Evolutionary conservation across 1,140 invertebrate species (phyloP), one percentile per base, ranked within the genome.

Genomic region (Drosophila navojoa): DNA sequence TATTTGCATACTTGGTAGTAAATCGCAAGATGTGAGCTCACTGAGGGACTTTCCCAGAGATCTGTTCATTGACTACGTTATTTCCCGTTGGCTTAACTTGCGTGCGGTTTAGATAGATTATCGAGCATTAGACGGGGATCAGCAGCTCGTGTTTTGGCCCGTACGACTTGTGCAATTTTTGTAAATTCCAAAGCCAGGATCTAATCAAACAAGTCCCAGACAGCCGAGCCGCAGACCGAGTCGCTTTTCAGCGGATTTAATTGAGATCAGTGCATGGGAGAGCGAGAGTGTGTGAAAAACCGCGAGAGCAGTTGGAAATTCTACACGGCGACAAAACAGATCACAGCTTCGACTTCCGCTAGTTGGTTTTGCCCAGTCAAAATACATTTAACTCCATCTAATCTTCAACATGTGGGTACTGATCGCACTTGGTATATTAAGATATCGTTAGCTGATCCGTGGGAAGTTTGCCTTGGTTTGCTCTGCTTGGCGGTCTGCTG

Each of bases 21-120:
- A 25, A 7, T 35, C 19, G 38, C 68, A 87, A 73, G 64, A 69
- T 87, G 79, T 63, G 66, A 11, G 25, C 19, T 67, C 69, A 64
- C 42, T 70, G 78, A 78, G 60, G 84, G 84, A 54, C 47, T 84
- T 87, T 70, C 85, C 84, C 64, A 54, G 19, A 50, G 64, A 71
- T 45, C 76, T 68, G 63, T 89, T 69, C 84, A 89, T 89, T 89
- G 84, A 89, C 84, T 71, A 72, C 79, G 84, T 89, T 77, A 84
- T 89, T 89, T 84, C 84, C 82, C 80, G 80, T 78, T 78, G 70
- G 84, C 84, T 89, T 89, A 89, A 89, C 84, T 89, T 89, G 79
- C 76, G 42, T 57, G 61, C 52, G 84, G 81, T 64, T 80, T 77
- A 59, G 73, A 50, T 73, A 32, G 81, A 86, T 86, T 86, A 86